Base-by-base conservation (phyloP, 2,888 invertebrate genomes). In the Drosophila picticornis region DNA sequence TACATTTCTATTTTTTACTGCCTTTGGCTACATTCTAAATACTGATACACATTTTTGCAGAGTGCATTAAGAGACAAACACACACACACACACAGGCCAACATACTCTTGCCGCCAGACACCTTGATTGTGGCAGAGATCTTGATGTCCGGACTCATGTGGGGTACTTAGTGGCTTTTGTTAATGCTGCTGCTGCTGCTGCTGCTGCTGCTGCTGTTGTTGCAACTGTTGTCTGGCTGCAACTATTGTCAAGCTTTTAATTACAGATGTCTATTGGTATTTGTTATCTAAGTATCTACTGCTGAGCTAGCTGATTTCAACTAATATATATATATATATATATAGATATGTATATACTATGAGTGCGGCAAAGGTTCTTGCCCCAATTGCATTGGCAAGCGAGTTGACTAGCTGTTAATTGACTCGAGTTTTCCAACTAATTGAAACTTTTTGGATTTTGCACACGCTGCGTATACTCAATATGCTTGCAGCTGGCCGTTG, bases 191-290 rank as follows among this genome's bases (percentile, higher is more conserved):
- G 43, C 22, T 22, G 22, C 13, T 43, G 46, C 43, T 10, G 43
- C 22, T 22, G 22, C 13, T 43, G 46, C 43, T n/a, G 29, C 11
- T 27, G 53, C 22, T 55, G 55, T 2, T 48, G 64, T 38, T 50
- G 50, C 36, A 46, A 27, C 57, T 36, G 31, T 43, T 50, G 46
- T 71, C 36, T 67, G 60, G 50, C 50, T 66, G 71, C 66, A 72
- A 79, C 84, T 80, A 83, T 84, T 83, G 83, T 83, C 74, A 69
- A 67, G 86, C 63, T 80, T 80, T 84, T 84, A 84, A 84, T 84
- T 84, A 86, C 70, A 81, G 68, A 74, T 75, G 71, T 75, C 76
- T 66, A 76, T 75, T 75, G 70, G 63, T 72, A 76, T 66, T 71
- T 77, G 77, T 57, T 72, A 52, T 56, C 75, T 48, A 32, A 27